phyloP scores from a whole-genome alignment of 2,797 vertebrate species.

The Synanceia verrucosa region DNA sequence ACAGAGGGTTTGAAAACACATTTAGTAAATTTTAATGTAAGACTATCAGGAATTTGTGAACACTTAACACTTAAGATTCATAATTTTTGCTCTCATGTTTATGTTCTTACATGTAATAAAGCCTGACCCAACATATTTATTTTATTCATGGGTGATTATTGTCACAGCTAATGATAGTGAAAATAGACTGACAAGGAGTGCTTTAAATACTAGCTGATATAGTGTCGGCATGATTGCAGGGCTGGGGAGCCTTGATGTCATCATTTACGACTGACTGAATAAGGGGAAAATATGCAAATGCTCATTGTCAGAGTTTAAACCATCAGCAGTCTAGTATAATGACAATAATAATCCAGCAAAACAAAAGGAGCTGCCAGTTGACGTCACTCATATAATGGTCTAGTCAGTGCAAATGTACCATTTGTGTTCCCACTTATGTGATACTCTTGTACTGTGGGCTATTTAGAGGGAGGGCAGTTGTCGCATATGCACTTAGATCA shows the following conservation, averaged over 20 bases:
- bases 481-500: background rate
- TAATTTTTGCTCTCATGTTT: background rate
- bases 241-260: background rate
- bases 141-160: background rate
- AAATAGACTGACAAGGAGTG: background rate
- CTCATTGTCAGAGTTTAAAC: slow-evolving; percentile 21
- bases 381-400: slow-evolving; percentile 6
- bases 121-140: background rate
- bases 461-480: background rate
- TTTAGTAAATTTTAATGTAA: background rate
- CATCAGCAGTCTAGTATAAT: slow-evolving; percentile 45
- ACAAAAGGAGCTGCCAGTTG: slow-evolving; percentile 52
- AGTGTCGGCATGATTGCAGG: slow-evolving; percentile 42
- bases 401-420: slow-evolving; percentile 15
- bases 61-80: background rate
- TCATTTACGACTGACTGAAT: slow-evolving; percentile 18
- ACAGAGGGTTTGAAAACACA: background rate
- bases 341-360: slow-evolving; percentile 38
- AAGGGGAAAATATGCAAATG: slow-evolving; percentile 20
- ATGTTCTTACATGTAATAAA: background rate
- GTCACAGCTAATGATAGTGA: background rate
- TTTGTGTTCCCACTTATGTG: slow-evolving; percentile 10
- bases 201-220: slow-evolving; percentile 9
- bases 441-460: background rate
- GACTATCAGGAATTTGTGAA: background rate